Percentiles rank a stretch among this genome's conserved stretches.
phyloP scores from a whole-genome alignment of 2,797 vertebrate species.

The Poecilia gillii region DNA sequence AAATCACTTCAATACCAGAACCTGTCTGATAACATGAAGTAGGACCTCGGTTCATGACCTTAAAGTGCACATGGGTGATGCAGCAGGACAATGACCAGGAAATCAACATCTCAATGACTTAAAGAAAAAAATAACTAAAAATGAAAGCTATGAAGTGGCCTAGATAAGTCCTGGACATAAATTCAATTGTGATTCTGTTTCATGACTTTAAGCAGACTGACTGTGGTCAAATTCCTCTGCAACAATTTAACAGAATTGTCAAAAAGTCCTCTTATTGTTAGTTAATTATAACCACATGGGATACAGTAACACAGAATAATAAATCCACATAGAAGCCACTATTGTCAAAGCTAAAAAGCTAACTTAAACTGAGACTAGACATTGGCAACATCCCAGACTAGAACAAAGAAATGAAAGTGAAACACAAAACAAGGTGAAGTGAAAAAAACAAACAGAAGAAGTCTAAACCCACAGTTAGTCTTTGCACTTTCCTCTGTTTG shows the following conservation, averaged over 20 bases:
- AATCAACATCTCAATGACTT: background rate
- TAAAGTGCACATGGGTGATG: background rate
- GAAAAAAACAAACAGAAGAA: background rate
- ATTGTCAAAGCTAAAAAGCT: background rate
- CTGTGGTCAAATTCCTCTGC: background rate
- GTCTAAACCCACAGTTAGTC: conserved; percentile 65
- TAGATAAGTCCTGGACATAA: background rate
- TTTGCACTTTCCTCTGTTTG: conserved; percentile 60
- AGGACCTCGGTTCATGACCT: background rate
- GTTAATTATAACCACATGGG: background rate
- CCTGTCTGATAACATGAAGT: background rate
- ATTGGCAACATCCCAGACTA: background rate
- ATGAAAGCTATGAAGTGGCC: background rate
- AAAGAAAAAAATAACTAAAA: background rate
- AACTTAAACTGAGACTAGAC: background rate
- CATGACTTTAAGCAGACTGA: background rate
- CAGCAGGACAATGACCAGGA: background rate
- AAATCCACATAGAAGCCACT: background rate
- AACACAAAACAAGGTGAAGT: conserved; percentile 1
- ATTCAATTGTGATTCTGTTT: background rate
- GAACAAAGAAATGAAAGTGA: conserved; percentile 1
- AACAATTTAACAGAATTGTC: background rate
- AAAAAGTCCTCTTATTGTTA: background rate
- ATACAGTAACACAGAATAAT: background rate
- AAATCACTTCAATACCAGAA: background rate